These are phyloP conservation scores for Poeciliopsis turneri DNA, from an alignment of 2,797 vertebrate genomes.

Conservation along the genomic window DNA sequence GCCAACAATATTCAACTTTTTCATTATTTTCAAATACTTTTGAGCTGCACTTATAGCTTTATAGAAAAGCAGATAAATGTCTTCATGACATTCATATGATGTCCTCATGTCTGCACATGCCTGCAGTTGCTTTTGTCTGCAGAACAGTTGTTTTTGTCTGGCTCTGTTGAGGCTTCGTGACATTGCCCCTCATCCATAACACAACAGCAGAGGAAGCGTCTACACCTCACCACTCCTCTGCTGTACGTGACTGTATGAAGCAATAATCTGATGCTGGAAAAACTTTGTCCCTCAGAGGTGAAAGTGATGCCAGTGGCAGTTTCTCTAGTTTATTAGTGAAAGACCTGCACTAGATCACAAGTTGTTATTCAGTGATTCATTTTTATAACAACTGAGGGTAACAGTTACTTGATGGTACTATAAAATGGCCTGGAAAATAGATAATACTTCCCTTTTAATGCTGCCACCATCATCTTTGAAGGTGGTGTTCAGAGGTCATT, in stretches of 20 bases:
- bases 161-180: not conserved
- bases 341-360: not conserved
- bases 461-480: not conserved
- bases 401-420: no score
- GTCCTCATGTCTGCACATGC: not conserved
- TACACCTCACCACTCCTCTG: not conserved
- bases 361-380: no score
- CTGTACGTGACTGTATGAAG: not conserved
- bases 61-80: not conserved
- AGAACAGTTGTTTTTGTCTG: not conserved
- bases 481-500: not conserved
- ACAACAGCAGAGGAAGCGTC: not conserved
- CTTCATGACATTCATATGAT: not conserved
- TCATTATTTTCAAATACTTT: no score
- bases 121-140: not conserved
- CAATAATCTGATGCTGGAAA: not conserved
- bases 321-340: not conserved
- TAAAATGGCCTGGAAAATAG: no score
- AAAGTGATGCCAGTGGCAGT: not conserved
- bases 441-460: no score
- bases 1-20: no score
- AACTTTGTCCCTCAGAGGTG: not conserved
- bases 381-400: no score
- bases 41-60: not conserved
- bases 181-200: not conserved